A percentile compares a stretch with the other conserved stretches of the same genome.
These are phyloP conservation scores for Dinomys branickii DNA, from an alignment of 2,113 vertebrate species.

Conservation along the genomic window DNA sequence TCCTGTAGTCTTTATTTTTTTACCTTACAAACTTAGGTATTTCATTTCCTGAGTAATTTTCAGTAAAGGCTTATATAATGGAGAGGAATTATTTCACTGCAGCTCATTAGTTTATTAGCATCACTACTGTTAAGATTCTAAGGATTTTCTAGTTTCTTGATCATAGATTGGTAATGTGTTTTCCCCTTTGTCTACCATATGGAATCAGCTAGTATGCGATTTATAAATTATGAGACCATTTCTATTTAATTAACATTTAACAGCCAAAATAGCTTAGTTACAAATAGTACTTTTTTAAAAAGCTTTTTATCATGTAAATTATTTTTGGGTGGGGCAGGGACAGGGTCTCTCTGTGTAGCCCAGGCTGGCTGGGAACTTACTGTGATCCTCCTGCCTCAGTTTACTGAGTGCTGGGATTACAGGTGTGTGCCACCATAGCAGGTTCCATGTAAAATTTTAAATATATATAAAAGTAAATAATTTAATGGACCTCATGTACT, in stretches of 20 bases:
- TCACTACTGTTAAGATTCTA: background rate
- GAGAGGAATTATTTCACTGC: background rate
- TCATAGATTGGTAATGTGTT: constrained; percentile 2
- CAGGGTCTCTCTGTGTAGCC: background rate
- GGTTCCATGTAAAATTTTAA: background rate
- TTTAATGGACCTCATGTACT: background rate
- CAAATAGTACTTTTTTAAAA: background rate
- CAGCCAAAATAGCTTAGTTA: background rate
- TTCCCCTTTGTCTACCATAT: background rate
- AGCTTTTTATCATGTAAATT: background rate
- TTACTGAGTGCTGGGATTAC: background rate
- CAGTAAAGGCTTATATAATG: background rate
- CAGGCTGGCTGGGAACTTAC: background rate
- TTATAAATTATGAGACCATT: background rate
- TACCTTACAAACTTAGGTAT: background rate
- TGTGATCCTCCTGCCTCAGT: background rate
- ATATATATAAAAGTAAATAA: background rate
- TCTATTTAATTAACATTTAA: constrained; percentile 37
- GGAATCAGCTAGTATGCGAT: background rate
- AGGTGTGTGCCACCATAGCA: background rate
- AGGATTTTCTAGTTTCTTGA: constrained; percentile 32
- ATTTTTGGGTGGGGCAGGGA: too few species aligned
- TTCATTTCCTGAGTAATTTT: background rate
- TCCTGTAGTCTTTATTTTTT: background rate
- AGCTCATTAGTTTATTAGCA: constrained; percentile 11